Percentiles rank a stretch among this genome's conserved stretches.
Conservation (phyloP, 1,140 invertebrate species). For the Pygmarrhopalites habei region DNA sequence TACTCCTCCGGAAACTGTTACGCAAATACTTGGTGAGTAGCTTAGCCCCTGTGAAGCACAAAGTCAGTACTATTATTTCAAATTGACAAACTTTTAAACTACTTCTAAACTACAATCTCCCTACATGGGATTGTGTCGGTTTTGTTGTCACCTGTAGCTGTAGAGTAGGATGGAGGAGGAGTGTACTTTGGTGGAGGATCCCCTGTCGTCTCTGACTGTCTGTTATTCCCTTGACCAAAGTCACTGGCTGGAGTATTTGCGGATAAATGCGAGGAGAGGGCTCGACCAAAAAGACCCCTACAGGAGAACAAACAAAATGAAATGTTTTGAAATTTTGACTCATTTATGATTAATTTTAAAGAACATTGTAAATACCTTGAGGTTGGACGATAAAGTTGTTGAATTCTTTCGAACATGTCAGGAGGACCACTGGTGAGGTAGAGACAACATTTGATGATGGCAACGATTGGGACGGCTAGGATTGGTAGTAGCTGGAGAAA, state of each 20-base stretch:
- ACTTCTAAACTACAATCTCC: background rate
- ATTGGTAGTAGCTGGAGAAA: slow-evolving; percentile 68
- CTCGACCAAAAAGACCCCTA: slow-evolving; percentile 36
- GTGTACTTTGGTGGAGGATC: slow-evolving; percentile 89
- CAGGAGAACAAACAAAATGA: too few species aligned
- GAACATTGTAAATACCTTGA: too few species aligned
- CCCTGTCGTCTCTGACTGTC: slow-evolving; percentile 45
- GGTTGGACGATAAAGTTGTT: slow-evolving; percentile 40
- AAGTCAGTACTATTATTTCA: background rate
- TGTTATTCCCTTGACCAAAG: slow-evolving; percentile 21
- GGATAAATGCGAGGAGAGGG: slow-evolving; percentile 38
- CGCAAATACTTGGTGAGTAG: slow-evolving; percentile 68
- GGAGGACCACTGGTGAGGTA: slow-evolving; percentile 72
- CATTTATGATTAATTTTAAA: too few species aligned
- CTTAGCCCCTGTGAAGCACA: slow-evolving; percentile 44
- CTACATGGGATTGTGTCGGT: too few species aligned
- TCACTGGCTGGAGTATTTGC: slow-evolving; percentile 38
- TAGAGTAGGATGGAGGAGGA: slow-evolving; percentile 83
- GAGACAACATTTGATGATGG: slow-evolving; percentile 71
- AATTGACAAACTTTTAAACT: background rate
- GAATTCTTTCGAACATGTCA: slow-evolving; percentile 64
- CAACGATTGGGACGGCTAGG: slow-evolving; percentile 64
- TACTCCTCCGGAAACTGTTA: slow-evolving; percentile 70
- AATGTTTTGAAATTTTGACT: too few species aligned
- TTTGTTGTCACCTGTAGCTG: slow-evolving; percentile 68